Evolutionary conservation across 2,797 vertebrate genomes (phyloP), one percentile per base, ranked within the genome.

Genomic region (Mallotus villosus): DNA sequence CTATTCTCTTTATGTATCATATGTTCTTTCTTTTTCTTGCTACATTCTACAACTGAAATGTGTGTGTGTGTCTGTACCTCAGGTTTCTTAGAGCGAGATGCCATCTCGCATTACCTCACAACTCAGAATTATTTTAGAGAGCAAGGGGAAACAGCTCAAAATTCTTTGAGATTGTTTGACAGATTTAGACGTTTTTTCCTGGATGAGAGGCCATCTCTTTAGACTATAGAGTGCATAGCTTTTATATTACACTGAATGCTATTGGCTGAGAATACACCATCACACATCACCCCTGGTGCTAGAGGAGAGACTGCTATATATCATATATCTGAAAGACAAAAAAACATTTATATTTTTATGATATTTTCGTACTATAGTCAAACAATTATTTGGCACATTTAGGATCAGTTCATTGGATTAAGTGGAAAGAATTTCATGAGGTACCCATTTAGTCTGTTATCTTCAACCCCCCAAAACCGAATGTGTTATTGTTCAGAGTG

Each of bases 21-120:
- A 78, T 84, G 82, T 76, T 84, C 84, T 78, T 82, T 88, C 76
- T 79, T 86, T 91, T 90, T 86, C 92, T 94, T 90, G 88, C 94
- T 93, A 94, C 91, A 93, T 94, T 90, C 89, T 93, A 91, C 92
- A 89, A 90, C 91, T 86, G 88, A 62, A 78, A 92, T 92, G 90
- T 93, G 85, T 83, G 88, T 93, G 95, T 96, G 90, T 93, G 85
- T 83, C 87, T 93, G 95, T 96, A 95, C 95, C 95, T 97, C 95
- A 96, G 95, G 94, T 96, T 95, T 94, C 95, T 94, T 77, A 91
- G 91, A 91, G 84, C 74, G 78, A 86, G 84, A 89, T 91, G 91
- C 87, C 89, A 92, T 88, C 91, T 93, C 89, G 89, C 90, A 89
- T 94, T 96, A 97, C 96, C 95, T 97, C 95, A 94, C 94, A 92